Percentiles rank a stretch among this genome's conserved stretches.
These are phyloP conservation scores for Drosophila pruinosa DNA, from an alignment of 1,140 invertebrate species.

Conservation along the genomic window DNA sequence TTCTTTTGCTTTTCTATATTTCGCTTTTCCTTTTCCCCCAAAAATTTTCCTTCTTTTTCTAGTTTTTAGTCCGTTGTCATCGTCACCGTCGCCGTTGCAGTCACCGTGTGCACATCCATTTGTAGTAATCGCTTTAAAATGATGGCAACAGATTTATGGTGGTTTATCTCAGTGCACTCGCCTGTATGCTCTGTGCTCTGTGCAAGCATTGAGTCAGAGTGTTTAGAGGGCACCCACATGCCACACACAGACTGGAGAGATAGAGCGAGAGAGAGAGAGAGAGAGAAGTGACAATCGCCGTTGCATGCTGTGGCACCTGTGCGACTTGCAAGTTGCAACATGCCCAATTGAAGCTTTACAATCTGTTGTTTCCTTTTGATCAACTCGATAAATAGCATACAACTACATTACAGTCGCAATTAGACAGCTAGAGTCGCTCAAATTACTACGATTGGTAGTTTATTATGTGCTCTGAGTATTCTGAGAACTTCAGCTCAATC, in stretches of 20 bases:
- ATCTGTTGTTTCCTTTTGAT: no score
- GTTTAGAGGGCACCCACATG: conserved; percentile 41
- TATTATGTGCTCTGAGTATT: no score
- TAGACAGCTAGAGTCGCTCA: no score
- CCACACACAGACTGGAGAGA: conserved; percentile 6
- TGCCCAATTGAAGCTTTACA: no score
- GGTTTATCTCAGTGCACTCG: conserved; percentile 79
- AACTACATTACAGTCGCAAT: no score
- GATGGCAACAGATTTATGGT: conserved; percentile 82
- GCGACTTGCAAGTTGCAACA: conserved; percentile 22
- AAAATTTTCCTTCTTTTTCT: not conserved
- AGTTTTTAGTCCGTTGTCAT: conserved; percentile 45
- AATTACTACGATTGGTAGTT: no score
- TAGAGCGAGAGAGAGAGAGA: not conserved
- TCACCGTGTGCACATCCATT: conserved; percentile 77
- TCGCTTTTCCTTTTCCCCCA: not conserved
- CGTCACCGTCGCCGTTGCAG: conserved; percentile 28
- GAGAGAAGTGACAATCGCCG: conserved; percentile 59
- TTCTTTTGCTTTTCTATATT: not conserved
- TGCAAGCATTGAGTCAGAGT: conserved; percentile 34
- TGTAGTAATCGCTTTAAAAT: conserved; percentile 82
- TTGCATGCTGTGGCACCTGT: conserved; percentile 37
- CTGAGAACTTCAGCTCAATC: not conserved
- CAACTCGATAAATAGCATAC: no score
- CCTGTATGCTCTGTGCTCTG: conserved; percentile 30